Evolutionary conservation across 2,797 vertebrate species (phyloP).

Genomic region (Bovichtus diacanthus): DNA sequence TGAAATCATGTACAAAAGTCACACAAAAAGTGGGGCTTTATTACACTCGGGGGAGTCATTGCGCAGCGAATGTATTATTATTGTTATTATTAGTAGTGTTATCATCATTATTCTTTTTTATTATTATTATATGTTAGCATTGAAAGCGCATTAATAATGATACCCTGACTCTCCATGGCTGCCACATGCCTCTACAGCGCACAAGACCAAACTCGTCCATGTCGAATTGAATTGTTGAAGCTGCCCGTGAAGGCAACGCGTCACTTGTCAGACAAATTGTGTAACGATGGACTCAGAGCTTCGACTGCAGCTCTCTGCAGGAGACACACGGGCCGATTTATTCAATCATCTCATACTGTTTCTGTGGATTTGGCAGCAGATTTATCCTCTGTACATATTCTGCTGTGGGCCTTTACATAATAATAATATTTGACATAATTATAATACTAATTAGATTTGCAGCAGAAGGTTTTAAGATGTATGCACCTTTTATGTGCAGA

Average conservation of each 20-base stretch:
- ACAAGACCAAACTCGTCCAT: constrained; percentile 50
- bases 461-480: background rate
- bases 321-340: background rate
- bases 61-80: background rate
- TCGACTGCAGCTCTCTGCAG: constrained; percentile 12
- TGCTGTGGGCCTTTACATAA: background rate
- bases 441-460: background rate
- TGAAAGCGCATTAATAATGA: constrained; percentile 21
- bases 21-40: constrained; percentile 10
- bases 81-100: constrained; percentile 3
- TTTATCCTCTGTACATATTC: background rate
- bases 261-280: constrained; percentile 61
- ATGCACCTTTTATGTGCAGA: background rate
- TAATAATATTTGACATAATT: background rate
- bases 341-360: background rate
- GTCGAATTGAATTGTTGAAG: constrained; percentile 52
- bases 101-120: constrained; percentile 11
- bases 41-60: background rate
- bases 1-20: background rate
- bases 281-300: constrained; percentile 28
- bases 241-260: constrained; percentile 53
- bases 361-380: background rate
- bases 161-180: constrained; percentile 50
- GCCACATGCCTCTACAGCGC: constrained; percentile 47
- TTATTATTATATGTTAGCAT: background rate